Percentiles rank a stretch among this genome's conserved stretches.
phyloP scores from a whole-genome alignment of 1,140 invertebrate species.

The fruit fly (Drosophila melanogaster) region DNA sequence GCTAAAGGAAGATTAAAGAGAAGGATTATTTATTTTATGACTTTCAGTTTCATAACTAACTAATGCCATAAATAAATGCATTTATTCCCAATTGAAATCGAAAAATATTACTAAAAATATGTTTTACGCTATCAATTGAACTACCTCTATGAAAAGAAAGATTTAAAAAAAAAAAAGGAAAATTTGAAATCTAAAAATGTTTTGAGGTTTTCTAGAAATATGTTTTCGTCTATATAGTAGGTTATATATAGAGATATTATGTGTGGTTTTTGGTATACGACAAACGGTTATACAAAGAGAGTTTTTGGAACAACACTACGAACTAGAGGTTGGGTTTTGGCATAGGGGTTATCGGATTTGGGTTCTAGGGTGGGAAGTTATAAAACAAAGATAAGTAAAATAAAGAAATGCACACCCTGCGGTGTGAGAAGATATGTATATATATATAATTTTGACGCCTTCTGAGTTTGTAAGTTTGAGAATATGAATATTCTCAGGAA shows the following conservation, averaged over 20 bases:
- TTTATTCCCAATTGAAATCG: slow-evolving; percentile 39
- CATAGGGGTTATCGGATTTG: slow-evolving; percentile 2
- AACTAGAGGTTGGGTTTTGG: slow-evolving; percentile 45
- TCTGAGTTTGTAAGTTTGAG: background rate
- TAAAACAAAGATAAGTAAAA: slow-evolving; percentile 29
- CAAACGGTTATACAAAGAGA: slow-evolving; percentile 55
- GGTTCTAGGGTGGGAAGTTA: background rate
- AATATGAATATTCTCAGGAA: slow-evolving; percentile 4
- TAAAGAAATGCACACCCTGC: slow-evolving; percentile 2
- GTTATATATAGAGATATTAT: slow-evolving; percentile 50
- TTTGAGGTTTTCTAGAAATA: slow-evolving; percentile 40
- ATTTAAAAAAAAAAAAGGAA: slow-evolving; percentile 16
- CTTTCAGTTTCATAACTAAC: slow-evolving; percentile 57
- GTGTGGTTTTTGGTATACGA: slow-evolving; percentile 62
- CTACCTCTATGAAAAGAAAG: slow-evolving; percentile 38
- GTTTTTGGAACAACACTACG: slow-evolving; percentile 57
- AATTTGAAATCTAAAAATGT: slow-evolving; percentile 27
- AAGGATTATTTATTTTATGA: slow-evolving; percentile 53
- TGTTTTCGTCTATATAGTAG: slow-evolving; percentile 37
- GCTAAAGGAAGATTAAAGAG: slow-evolving; percentile 64
- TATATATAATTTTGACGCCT: background rate
- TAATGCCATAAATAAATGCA: slow-evolving; percentile 57
- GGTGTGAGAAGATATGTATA: slow-evolving; percentile 2
- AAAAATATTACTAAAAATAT: slow-evolving; percentile 47
- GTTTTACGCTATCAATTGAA: slow-evolving; percentile 22